phyloP scores from a whole-genome alignment of 1,140 invertebrate genomes.

The Meloidogyne floridensis region DNA sequence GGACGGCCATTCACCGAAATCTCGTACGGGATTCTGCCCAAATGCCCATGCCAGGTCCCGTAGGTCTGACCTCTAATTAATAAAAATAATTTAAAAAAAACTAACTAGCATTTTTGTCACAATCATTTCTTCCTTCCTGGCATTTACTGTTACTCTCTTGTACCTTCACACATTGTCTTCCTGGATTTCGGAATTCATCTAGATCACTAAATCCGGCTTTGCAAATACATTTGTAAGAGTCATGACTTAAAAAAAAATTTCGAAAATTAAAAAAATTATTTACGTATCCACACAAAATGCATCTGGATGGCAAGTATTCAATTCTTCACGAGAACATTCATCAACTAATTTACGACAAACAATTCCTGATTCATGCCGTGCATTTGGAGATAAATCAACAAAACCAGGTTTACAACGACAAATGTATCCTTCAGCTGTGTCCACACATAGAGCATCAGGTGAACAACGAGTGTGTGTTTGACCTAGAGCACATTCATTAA shows the following conservation, averaged over 20 bases:
- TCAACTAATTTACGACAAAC: conserved; percentile 59
- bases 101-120: conserved; percentile 61
- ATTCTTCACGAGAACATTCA: conserved; percentile 50
- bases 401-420: conserved; percentile 67
- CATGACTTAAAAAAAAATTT: conserved; percentile 21
- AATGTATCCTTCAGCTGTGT: conserved; percentile 62
- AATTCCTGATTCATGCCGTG: conserved; percentile 53
- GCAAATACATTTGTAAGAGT: conserved; percentile 62
- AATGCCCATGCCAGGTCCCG: too few relatives aligned
- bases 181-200: conserved; percentile 64
- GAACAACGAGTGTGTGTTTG: conserved; percentile 58
- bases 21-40: too few relatives aligned
- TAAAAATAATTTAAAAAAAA: background rate
- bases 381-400: conserved; percentile 65
- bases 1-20: too few relatives aligned
- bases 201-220: conserved; percentile 63
- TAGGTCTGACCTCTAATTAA: background rate
- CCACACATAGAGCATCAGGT: conserved; percentile 65
- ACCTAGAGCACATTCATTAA: conserved; percentile 60
- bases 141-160: conserved; percentile 61
- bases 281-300: conserved; percentile 62
- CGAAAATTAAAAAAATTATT: conserved; percentile 32
- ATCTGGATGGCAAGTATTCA: conserved; percentile 63
- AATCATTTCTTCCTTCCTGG: conserved; percentile 55
- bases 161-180: conserved; percentile 60